Percentiles rank a stretch among this genome's conserved stretches.
Evolutionary conservation across 2,113 vertebrate species (phyloP).

Genomic region (Gambusia affinis): DNA sequence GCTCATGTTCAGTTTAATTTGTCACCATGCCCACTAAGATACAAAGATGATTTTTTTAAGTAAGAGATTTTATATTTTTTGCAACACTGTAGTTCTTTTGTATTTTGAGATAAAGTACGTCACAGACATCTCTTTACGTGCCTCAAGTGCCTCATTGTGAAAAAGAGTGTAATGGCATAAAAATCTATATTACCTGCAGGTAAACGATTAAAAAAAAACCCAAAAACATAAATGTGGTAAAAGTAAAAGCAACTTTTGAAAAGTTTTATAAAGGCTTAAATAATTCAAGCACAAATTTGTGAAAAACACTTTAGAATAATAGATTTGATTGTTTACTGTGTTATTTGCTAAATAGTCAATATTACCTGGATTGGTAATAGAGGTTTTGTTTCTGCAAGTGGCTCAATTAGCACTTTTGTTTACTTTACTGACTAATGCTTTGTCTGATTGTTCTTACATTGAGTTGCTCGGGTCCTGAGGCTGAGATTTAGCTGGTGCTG

Average conservation of each 20-base stretch:
- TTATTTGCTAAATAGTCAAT: not conserved
- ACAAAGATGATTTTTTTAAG: not conserved
- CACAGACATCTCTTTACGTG: not conserved
- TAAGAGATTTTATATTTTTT: not conserved
- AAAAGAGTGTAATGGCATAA: not conserved
- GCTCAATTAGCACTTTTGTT: constrained; percentile 35
- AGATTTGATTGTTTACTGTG: not conserved
- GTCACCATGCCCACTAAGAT: not conserved
- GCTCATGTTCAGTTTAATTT: not conserved
- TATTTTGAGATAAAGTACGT: not conserved
- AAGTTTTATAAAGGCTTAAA: not conserved
- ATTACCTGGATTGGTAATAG: not conserved
- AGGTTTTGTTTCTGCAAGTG: constrained; percentile 25
- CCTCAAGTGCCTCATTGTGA: not conserved
- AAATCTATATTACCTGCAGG: not conserved
- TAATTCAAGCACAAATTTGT: not conserved
- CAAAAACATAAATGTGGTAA: not conserved
- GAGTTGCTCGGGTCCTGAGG: constrained; percentile 25
- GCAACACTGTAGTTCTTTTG: not conserved
- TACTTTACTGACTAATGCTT: constrained; percentile 30
- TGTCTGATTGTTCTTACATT: constrained; percentile 28
- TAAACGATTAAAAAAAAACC: not conserved
- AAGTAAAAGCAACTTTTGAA: not conserved
- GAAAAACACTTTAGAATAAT: not conserved
- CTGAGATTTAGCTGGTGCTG: constrained; percentile 25